A percentile compares a stretch with the other conserved stretches of the same genome.
Conservation (phyloP, 2,113 vertebrate species). For the Periophthalmodon schlosseri region DNA sequence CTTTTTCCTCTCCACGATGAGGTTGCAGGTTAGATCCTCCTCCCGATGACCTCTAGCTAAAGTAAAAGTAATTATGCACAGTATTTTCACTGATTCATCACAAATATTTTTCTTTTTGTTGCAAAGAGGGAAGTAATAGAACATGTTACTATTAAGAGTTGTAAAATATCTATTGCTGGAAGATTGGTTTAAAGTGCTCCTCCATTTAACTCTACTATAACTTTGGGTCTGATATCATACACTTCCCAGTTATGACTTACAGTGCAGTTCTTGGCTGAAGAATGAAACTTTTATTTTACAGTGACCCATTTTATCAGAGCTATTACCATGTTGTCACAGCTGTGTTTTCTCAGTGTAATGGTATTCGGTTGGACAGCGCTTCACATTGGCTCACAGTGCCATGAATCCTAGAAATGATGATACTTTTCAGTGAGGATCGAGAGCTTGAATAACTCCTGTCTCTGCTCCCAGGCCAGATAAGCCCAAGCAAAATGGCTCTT, state of each 20-base stretch:
- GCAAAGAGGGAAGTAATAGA: no score
- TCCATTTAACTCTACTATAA: background rate
- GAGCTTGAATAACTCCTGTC: constrained; percentile 8
- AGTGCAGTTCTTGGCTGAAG: background rate
- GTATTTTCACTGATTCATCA: background rate
- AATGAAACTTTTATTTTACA: constrained; percentile 29
- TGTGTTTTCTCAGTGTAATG: constrained; percentile 46
- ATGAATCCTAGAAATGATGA: constrained; percentile 22
- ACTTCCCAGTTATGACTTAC: background rate
- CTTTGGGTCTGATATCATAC: background rate
- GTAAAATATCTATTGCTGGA: background rate
- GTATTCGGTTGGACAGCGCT: constrained; percentile 27
- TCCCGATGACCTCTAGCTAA: background rate
- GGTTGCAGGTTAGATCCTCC: background rate
- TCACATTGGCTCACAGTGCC: constrained; percentile 19
- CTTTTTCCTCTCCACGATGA: background rate
- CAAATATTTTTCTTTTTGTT: background rate
- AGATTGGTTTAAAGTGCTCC: background rate
- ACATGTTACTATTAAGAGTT: background rate
- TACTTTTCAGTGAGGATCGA: constrained; percentile 8
- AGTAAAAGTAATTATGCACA: background rate
- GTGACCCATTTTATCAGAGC: constrained; percentile 26
- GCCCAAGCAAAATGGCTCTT: constrained; percentile 25
- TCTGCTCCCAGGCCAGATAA: constrained; percentile 21
- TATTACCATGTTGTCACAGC: constrained; percentile 42